These are phyloP conservation scores for Bradynema listronoti DNA, from an alignment of 1,140 invertebrate species.

Conservation along the genomic window DNA sequence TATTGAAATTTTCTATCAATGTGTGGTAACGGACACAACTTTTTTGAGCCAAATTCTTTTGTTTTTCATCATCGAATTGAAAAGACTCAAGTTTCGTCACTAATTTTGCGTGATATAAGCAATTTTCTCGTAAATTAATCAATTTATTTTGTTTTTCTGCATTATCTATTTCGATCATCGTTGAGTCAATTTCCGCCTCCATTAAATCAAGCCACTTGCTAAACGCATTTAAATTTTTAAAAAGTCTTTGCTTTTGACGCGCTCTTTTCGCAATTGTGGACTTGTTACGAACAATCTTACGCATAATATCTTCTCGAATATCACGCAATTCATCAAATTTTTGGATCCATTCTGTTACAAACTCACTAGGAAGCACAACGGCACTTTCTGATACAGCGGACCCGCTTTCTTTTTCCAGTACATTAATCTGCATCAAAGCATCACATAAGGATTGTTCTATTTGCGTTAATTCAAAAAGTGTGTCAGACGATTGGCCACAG, in stretches of 20 bases:
- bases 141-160: slow-evolving; percentile 12
- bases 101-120: slow-evolving; percentile 17
- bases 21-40: slow-evolving; percentile 13
- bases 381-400: too few species aligned
- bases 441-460: too few species aligned
- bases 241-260: slow-evolving; percentile 18
- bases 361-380: too few species aligned
- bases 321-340: too few species aligned
- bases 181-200: not conserved
- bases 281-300: not conserved
- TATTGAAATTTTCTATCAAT: slow-evolving; percentile 27
- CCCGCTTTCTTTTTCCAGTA: too few species aligned
- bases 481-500: too few species aligned
- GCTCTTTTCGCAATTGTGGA: not conserved
- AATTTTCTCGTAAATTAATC: slow-evolving; percentile 19
- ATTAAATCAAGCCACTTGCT: slow-evolving; percentile 27
- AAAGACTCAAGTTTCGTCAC: slow-evolving; percentile 7
- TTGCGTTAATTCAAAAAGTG: too few species aligned
- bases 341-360: too few species aligned
- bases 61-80: slow-evolving; percentile 16
- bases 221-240: slow-evolving; percentile 23
- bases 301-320: too few species aligned
- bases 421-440: too few species aligned
- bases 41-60: slow-evolving; percentile 8
- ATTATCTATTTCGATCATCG: not conserved